These are phyloP conservation scores for Acanthurus lineatus DNA, from an alignment of 2,797 vertebrate genomes.

Conservation along the genomic window DNA sequence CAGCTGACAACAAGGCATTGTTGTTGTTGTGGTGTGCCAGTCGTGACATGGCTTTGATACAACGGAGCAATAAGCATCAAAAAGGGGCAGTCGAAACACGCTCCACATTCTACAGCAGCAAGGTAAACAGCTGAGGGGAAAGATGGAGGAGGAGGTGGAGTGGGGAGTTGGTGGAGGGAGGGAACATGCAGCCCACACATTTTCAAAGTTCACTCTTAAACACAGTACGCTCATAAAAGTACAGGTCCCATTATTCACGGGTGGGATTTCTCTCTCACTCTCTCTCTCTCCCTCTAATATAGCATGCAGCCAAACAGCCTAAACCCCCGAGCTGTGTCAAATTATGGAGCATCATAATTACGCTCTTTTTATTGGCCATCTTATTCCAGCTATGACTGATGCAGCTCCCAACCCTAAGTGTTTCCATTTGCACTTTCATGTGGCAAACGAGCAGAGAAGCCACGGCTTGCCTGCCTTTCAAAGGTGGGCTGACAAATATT, in stretches of 20 bases:
- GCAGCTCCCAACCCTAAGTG: conserved; percentile 85
- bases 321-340: conserved; percentile 84
- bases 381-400: conserved; percentile 88
- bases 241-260: conserved; percentile 85
- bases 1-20: conserved; percentile 59
- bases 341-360: conserved; percentile 89
- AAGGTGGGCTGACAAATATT: conserved; percentile 89
- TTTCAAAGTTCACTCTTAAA: conserved; percentile 84
- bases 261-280: conserved; percentile 74
- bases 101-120: conserved; percentile 62
- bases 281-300: conserved; percentile 57
- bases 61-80: conserved; percentile 58
- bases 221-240: conserved; percentile 80
- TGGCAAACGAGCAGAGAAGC: conserved; percentile 80
- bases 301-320: conserved; percentile 76
- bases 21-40: conserved; percentile 62
- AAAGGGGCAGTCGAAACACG: conserved; percentile 59
- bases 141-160: conserved; percentile 17
- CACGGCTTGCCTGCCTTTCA: conserved; percentile 82
- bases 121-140: conserved; percentile 77
- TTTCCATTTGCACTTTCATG: conserved; percentile 89
- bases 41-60: conserved; percentile 67
- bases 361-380: conserved; percentile 87
- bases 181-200: conserved; percentile 86
- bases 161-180: conserved; percentile 51